Conservation (phyloP, 2,888 invertebrate genomes). For the Drosophila dives region DNA sequence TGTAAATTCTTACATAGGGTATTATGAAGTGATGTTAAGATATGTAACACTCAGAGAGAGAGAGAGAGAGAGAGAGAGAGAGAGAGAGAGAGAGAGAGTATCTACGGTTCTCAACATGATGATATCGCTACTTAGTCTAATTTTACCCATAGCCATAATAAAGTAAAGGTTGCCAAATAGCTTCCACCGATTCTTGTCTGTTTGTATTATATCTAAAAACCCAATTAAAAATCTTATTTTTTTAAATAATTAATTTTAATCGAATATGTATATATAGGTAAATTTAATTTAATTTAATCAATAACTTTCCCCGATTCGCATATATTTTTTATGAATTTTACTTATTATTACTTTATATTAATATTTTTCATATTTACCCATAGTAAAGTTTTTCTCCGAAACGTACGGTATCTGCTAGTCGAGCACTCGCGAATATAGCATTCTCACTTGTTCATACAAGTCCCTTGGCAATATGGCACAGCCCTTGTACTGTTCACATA, state of each 20-base stretch:
- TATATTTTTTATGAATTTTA: too few relatives aligned
- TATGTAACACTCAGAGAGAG: not conserved
- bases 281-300: not conserved
- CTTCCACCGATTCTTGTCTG: too few relatives aligned
- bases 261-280: not conserved
- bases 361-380: not conserved
- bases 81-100: too few relatives aligned
- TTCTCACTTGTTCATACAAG: not conserved
- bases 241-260: not conserved
- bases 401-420: not conserved
- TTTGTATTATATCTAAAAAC: not conserved
- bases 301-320: not conserved
- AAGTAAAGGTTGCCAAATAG: too few relatives aligned
- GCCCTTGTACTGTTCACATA: constrained; percentile 28
- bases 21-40: not conserved
- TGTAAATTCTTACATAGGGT: not conserved
- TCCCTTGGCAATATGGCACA: constrained; percentile 21
- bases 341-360: too few relatives aligned
- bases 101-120: not conserved
- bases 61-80: too few relatives aligned
- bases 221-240: not conserved
- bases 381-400: not conserved
- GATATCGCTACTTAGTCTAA: not conserved
- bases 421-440: not conserved
- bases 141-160: too few relatives aligned